A percentile compares a stretch with the other conserved stretches of the same genome.
Conservation (phyloP, 2,797 vertebrate genomes). For the Anguilla marmorata region DNA sequence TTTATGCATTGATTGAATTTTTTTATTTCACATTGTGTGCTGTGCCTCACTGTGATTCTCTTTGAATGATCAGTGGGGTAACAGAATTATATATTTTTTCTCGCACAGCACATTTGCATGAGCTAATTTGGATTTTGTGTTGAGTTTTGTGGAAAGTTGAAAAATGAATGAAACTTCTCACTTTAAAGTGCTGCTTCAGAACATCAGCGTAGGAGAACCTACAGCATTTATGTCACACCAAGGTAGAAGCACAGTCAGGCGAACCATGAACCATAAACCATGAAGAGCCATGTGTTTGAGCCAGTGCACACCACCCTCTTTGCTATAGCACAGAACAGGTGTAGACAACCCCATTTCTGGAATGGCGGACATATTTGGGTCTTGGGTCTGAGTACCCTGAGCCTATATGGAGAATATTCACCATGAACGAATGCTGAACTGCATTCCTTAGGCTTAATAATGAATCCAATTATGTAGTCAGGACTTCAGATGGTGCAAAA, state of each 20-base stretch:
- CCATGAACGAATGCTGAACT: background rate
- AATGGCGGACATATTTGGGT: background rate
- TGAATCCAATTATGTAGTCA: background rate
- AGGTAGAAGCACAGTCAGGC: too few relatives aligned
- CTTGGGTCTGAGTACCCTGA: background rate
- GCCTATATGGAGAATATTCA: background rate
- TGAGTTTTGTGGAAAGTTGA: background rate
- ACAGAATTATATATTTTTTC: background rate
- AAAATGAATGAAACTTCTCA: background rate
- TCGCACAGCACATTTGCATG: background rate
- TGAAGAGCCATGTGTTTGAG: background rate
- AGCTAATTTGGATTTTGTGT: background rate
- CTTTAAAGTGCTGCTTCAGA: background rate
- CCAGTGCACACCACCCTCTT: background rate
- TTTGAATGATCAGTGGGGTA: background rate
- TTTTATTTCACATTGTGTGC: background rate
- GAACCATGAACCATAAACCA: too few relatives aligned
- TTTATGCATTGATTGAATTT: background rate
- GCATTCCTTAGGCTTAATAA: background rate
- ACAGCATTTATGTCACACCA: background rate
- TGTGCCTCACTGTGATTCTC: background rate
- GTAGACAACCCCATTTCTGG: background rate
- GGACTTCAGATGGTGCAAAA: background rate
- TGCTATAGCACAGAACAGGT: background rate
- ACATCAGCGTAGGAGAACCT: background rate